Base-by-base conservation (phyloP, 2,888 invertebrate species). In the Drosophila ezoana region DNA sequence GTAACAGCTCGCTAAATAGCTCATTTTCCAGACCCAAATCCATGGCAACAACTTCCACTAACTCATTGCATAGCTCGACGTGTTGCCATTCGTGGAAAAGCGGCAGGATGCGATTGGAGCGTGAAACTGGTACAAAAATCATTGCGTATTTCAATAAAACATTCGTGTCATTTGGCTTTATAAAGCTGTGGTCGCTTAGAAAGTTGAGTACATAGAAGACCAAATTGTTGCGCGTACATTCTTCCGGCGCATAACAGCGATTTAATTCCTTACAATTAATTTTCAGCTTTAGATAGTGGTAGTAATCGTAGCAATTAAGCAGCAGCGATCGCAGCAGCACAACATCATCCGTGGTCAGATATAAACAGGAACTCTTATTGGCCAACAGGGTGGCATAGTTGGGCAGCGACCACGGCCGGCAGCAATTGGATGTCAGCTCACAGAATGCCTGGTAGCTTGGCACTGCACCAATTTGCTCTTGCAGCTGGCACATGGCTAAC, bases 381-480 rank as follows among this genome's bases (percentile, higher is more conserved):
- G 95, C 94, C 76, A 98, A 93, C 87, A 96, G 93, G 77, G 98
- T 96, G 78, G 98, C 95, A 92, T 98, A 98, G 93, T 98, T 98
- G 76, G 97, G 96, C 76, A 98, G 94, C 62, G 98, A 97, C 98
- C 98, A 98, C 56, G 96, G 95, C 51, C 95, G 95, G 91, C 98
- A 98, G 90, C 98, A 98, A 61, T 94, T 92, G 43, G 94, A 78
- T 14, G 90, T 89, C 4, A 78, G 66, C 65, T 95, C 94, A 90
- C 96, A 96, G 81, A 95, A 93, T 28, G 94, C 93, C 65, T 93
- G 93, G 90, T 95, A 95, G 72, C 92, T 92, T 64, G 93, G 93
- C 14, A 93, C 82, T 56, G 93, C 92, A 32, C 95, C 93, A 52
- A 97, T 93, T 60, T 93, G 93, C 23, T 94, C 94, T 90, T 98